phyloP scores from a whole-genome alignment of 64 coral and sea anemone species.

The Porites lutea region DNA sequence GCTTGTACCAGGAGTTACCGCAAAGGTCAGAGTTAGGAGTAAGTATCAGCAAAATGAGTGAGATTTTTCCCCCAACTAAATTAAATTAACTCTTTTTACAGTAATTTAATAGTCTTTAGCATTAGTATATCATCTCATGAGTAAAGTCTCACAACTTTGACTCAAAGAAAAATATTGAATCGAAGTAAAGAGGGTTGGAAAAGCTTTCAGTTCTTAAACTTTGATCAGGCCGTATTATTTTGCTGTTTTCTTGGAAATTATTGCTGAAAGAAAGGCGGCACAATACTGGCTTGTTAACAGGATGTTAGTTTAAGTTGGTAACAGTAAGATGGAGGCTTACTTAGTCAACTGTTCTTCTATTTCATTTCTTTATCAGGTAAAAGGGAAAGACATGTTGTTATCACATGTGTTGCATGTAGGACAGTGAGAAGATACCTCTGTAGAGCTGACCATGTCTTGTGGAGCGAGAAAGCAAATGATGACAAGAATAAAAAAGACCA shows the following conservation, averaged over 20 bases:
- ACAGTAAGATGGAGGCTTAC: neutral
- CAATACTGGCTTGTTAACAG: too few species aligned
- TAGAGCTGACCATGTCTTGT: constrained; percentile 65
- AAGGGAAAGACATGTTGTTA: constrained; percentile 86
- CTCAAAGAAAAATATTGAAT: too few species aligned
- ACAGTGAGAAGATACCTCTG: constrained; percentile 87
- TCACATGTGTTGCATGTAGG: constrained; percentile 85
- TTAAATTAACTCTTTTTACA: too few species aligned
- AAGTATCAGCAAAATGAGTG: constrained; percentile 25
- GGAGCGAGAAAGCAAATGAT: constrained; percentile 65
- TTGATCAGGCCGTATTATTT: too few species aligned
- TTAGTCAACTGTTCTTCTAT: neutral
- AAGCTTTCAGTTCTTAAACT: too few species aligned
- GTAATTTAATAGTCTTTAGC: too few species aligned
- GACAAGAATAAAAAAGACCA: neutral
- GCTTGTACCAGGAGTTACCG: constrained; percentile 92
- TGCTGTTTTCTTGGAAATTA: too few species aligned
- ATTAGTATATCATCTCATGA: too few species aligned
- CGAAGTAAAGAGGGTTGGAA: too few species aligned
- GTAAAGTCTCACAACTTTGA: too few species aligned
- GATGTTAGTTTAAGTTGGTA: too few species aligned
- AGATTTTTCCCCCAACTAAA: neutral
- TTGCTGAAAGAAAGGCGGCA: too few species aligned
- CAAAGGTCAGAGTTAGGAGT: constrained; percentile 90
- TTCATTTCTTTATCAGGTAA: constrained; percentile 60